These are phyloP conservation scores for Alcedo quadribrachys DNA, from an alignment of 2,797 vertebrate genomes.

Conservation along the genomic window DNA sequence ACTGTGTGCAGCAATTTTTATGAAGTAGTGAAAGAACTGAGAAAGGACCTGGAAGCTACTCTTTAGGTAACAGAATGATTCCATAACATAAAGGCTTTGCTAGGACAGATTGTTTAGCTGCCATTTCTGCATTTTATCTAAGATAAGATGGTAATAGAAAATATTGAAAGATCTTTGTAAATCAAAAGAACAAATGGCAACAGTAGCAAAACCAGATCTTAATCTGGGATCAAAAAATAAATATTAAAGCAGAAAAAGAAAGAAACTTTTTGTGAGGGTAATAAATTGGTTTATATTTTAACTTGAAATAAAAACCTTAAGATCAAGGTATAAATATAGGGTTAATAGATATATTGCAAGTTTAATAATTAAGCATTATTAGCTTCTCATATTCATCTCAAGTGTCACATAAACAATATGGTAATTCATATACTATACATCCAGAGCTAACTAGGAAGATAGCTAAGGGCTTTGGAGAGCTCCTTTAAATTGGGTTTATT, in stretches of 20 bases:
- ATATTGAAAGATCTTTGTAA: neutral
- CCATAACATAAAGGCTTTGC: neutral
- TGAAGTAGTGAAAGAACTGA: neutral
- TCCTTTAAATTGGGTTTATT: neutral
- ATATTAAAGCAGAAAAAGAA: neutral
- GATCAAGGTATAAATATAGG: neutral
- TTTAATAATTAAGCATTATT: constrained; percentile 4
- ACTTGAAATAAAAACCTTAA: neutral
- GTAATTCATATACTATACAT: neutral
- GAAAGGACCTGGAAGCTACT: neutral
- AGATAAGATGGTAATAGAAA: neutral
- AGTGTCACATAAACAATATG: neutral
- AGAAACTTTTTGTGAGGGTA: neutral
- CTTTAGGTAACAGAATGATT: neutral
- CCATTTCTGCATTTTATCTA: neutral
- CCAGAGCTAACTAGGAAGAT: neutral
- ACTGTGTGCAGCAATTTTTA: neutral
- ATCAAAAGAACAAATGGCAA: constrained; percentile 32
- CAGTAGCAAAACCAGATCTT: neutral
- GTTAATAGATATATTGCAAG: neutral
- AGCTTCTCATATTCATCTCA: neutral
- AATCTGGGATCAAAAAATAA: neutral
- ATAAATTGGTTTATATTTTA: neutral
- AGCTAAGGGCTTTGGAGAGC: neutral
- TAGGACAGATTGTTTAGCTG: neutral